Conservation (phyloP, 2,888 invertebrate species). For the Silvanus unidentatus region DNA sequence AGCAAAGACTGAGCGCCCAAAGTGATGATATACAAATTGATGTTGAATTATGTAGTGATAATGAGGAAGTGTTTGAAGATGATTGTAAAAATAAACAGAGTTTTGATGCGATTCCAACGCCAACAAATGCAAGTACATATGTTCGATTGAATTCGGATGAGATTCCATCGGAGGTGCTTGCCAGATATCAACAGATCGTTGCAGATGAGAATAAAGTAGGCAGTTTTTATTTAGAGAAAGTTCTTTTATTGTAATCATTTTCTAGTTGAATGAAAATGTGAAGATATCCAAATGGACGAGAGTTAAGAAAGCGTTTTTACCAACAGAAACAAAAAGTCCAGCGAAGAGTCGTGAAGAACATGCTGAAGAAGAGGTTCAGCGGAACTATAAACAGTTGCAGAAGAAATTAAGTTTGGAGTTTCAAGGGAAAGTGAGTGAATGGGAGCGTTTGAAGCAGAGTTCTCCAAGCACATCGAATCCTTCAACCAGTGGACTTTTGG, state of each 20-base stretch:
- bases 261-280: conserved; percentile 31
- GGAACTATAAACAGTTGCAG: conserved; percentile 66
- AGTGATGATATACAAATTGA: conserved; percentile 42
- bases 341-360: conserved; percentile 10
- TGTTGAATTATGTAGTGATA: conserved; percentile 36
- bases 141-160: conserved; percentile 22
- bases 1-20: conserved; percentile 39
- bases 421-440: conserved; percentile 62
- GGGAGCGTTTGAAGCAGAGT: conserved; percentile 39
- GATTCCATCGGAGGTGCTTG: conserved; percentile 36
- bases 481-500: conserved; percentile 23
- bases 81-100: conserved; percentile 23
- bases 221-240: background rate
- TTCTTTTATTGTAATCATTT: conserved; percentile 3
- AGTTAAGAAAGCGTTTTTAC: conserved; percentile 66
- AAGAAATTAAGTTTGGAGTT: conserved; percentile 69
- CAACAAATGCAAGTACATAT: conserved; percentile 6
- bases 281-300: conserved; percentile 67
- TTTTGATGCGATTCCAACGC: conserved; percentile 15
- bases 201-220: conserved; percentile 31
- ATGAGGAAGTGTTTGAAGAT: conserved; percentile 41
- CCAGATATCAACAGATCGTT: conserved; percentile 35
- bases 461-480: conserved; percentile 26
- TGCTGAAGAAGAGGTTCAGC: conserved; percentile 60
- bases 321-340: conserved; percentile 15